Percentiles rank a stretch among this genome's conserved stretches.
Evolutionary conservation across 2,113 vertebrate species (phyloP).

Genomic region (Nicator chloris): DNA sequence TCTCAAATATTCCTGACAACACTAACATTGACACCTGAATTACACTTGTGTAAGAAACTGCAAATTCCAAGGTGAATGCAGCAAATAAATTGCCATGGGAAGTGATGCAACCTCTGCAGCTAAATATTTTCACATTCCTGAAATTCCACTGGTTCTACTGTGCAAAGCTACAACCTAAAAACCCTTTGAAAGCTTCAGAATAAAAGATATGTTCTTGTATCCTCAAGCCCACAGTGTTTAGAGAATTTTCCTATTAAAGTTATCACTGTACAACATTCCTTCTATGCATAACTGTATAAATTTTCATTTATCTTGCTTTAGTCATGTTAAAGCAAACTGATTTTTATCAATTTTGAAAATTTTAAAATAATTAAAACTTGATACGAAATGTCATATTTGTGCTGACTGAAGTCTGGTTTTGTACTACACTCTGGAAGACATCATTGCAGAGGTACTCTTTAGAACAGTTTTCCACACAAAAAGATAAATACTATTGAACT

Average conservation of each 20-base stretch:
- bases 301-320: background rate
- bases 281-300: background rate
- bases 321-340: background rate
- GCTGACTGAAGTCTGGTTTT: background rate
- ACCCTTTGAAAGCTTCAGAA: background rate
- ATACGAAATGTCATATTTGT: background rate
- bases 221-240: background rate
- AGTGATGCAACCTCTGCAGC: background rate
- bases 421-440: background rate
- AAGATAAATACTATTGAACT: background rate
- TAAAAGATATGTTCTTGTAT: background rate
- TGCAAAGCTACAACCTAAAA: background rate
- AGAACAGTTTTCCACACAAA: background rate
- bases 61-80: background rate
- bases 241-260: background rate
- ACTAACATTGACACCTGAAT: background rate
- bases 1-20: background rate
- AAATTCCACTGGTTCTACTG: background rate
- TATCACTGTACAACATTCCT: background rate
- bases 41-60: background rate
- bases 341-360: background rate
- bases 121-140: background rate
- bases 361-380: background rate
- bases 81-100: background rate
- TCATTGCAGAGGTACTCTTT: background rate